Base-by-base conservation (phyloP, 1,140 invertebrate genomes). In the Pogonus chalceus region DNA sequence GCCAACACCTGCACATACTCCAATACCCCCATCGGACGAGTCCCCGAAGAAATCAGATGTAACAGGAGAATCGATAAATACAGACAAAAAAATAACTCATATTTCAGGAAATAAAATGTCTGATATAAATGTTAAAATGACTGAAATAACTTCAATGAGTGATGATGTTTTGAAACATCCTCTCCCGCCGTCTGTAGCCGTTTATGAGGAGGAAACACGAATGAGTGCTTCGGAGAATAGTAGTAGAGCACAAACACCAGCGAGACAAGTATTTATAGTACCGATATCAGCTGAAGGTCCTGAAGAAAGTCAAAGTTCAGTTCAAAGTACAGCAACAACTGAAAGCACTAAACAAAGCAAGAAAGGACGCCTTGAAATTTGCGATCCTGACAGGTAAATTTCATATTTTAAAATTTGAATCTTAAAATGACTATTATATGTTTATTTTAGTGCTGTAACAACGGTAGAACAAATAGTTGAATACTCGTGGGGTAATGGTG, bases 401-500 rank as follows among this genome's bases (percentile, higher is more conserved):
- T 43, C 18, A 18, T 43, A 39, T 43, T 58, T 22, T 21, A 31
- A 21, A 26, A 49, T 39, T 46, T 12, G 37, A 53, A 51, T 54
- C 43, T 39, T 55, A 35, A 20, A 26, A 23, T 14, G 9, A 46
- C 10, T 52, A 16, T 43, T 43, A 47, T 20, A 12, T 22, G 35
- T 43, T 12, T 9, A 16, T 43, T 43, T 4, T 16, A 77, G 79
- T 58, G 80, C 82, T 58, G 80, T 86, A 26, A 85, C 90, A 63
- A 87, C 82, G 10, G 88, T 89, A 12, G 85, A 90, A 50, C 88
- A 89, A 66, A 81, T 98, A 18, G 90, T 90, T 58, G 93, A 97
- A 69, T 97, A 98, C 66, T 87, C 88, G 61, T 97, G 93, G 93
- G 90, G 92, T 3, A 78, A 82, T 31, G 81, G 85, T 57, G 79